Evolutionary conservation across 2,113 vertebrate species (phyloP), one percentile per base, ranked within the genome.

Genomic region (Caretta caretta): DNA sequence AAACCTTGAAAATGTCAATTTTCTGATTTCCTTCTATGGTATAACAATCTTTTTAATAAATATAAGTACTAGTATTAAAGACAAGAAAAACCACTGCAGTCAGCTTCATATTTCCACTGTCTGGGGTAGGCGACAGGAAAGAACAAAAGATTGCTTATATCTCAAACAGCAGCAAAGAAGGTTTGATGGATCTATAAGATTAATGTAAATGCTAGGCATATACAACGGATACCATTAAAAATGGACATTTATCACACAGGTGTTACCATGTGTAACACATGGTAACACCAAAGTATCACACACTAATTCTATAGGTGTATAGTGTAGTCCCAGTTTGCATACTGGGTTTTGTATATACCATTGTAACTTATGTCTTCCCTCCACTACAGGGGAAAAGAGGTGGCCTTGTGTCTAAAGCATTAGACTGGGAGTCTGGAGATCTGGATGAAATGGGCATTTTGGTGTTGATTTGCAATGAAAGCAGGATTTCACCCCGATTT

Each of bases 41-140:
- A 50, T 88, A 90, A 48, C 78, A 78, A 85, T 16, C 35, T 48
- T 90, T 86, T 86, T 9, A 84, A 90, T 57, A 95, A 91, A 81
- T 20, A 10, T 57, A 22, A 94, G 35, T 20, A 54, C 50, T 76
- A 88, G 86, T 80, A n/a, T 75, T 86, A n/a, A 92, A 86, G 87
- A 86, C 84, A 79, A 83, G 81, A 27, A 0, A 87, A 91, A 10
- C 25, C 49, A 8, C 27, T 59, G 54, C 46, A 88, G 29, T 6
- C 90, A 87, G 80, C 56, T 91, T 79, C 0, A 0, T 8, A 0
- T 84, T 88, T 46, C 27, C 27, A n/a, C 57, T 17, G 1, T 14
- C 9, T 50, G 24, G 46, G 12, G 49, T 2, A 20, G 48, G 48
- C 35, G 91, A 20, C 6, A 65, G 69, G 84, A 89, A 27, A 20